Percentiles rank a stretch among this genome's conserved stretches.
phyloP scores from a whole-genome alignment of 2,888 invertebrate species.

The Drosophila rellima region DNA sequence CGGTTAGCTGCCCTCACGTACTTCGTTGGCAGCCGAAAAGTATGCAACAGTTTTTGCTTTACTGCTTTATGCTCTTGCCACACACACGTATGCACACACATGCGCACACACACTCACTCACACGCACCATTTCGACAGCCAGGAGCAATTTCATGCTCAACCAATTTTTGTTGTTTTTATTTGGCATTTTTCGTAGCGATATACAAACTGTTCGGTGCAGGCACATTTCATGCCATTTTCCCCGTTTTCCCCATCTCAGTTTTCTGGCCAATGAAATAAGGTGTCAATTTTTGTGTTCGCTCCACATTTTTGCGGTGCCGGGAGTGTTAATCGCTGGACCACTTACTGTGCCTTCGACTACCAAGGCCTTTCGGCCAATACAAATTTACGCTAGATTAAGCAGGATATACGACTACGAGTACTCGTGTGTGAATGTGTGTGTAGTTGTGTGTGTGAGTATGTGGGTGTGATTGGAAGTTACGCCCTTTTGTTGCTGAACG shows the following conservation, averaged over 20 bases:
- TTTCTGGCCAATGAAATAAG: slow-evolving; percentile 46
- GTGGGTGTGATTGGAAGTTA: slow-evolving; percentile 17
- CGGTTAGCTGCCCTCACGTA: slow-evolving; percentile 58
- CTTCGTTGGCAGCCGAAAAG: slow-evolving; percentile 46
- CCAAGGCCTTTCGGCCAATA: slow-evolving; percentile 60
- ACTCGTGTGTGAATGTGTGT: slow-evolving; percentile 5
- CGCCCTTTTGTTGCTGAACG: slow-evolving; percentile 52
- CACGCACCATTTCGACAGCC: slow-evolving; percentile 38
- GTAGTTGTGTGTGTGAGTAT: slow-evolving; percentile 3
- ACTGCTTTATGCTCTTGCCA: too few relatives aligned
- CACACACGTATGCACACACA: slow-evolving; percentile 9
- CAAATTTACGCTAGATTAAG: slow-evolving; percentile 78
- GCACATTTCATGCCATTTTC: slow-evolving; percentile 32
- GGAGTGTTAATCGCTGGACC: slow-evolving; percentile 72
- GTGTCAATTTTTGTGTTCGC: slow-evolving; percentile 69
- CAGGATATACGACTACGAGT: slow-evolving; percentile 50
- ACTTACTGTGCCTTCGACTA: slow-evolving; percentile 36
- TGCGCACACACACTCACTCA: slow-evolving; percentile 14
- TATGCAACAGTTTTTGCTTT: slow-evolving; percentile 63
- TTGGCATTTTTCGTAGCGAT: slow-evolving; percentile 59
- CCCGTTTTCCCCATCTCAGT: slow-evolving; percentile 8
- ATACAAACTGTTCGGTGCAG: slow-evolving; percentile 42
- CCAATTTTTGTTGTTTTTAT: slow-evolving; percentile 77
- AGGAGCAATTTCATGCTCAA: slow-evolving; percentile 79
- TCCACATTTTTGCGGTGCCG: slow-evolving; percentile 50